These are phyloP conservation scores for Prietella phreatophila DNA, from an alignment of 2,113 vertebrate genomes.

Conservation along the genomic window DNA sequence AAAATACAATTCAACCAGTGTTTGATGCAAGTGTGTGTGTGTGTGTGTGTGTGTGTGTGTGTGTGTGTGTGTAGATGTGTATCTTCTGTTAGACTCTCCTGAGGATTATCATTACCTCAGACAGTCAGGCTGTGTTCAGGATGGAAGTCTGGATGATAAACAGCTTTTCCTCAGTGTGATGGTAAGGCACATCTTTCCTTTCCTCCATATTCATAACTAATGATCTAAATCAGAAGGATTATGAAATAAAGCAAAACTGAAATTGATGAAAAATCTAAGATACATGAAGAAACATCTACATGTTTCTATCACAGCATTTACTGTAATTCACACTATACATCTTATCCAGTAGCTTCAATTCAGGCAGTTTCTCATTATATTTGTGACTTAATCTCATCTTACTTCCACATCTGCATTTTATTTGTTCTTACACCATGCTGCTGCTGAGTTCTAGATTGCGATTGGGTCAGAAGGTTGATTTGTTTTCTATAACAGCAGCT, in stretches of 20 bases:
- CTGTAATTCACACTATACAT: background rate
- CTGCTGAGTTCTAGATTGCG: background rate
- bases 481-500: background rate
- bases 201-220: background rate
- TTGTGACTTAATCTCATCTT: background rate
- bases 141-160: constrained; percentile 79
- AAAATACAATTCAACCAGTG: background rate
- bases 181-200: constrained; percentile 69
- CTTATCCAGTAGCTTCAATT: background rate
- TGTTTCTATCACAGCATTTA: background rate
- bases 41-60: constrained; percentile 3
- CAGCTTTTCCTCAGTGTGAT: constrained; percentile 85
- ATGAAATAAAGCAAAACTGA: background rate
- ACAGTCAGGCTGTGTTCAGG: constrained; percentile 81
- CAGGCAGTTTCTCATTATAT: background rate
- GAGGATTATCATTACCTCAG: constrained; percentile 81
- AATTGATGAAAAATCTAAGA: background rate
- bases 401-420: too few relatives aligned
- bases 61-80: constrained; percentile 70
- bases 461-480: background rate
- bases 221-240: background rate
- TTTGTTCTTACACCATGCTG: background rate
- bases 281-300: background rate
- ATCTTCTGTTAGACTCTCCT: constrained; percentile 76
- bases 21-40: background rate